Conservation (phyloP, 2,113 vertebrate genomes). For the Saiga tatarica region DNA sequence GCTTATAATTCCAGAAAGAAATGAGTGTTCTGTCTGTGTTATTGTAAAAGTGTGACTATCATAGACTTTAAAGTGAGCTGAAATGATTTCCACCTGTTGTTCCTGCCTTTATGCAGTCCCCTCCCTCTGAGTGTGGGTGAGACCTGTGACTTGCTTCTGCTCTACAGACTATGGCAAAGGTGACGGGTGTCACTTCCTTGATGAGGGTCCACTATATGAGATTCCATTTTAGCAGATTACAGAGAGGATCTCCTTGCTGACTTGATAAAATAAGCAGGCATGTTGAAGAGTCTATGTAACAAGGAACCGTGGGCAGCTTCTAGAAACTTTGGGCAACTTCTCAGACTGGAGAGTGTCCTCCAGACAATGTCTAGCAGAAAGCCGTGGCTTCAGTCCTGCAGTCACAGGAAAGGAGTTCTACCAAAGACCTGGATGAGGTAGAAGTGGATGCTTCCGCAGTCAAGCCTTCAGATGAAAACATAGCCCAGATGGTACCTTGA, state of each 20-base stretch:
- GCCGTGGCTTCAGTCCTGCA: rapidly evolving
- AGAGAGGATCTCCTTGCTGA: not conserved
- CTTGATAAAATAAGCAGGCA: not conserved
- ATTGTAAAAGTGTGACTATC: not conserved
- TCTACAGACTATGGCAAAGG: not conserved
- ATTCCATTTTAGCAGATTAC: not conserved
- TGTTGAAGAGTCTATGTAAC: not conserved
- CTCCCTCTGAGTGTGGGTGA: not conserved
- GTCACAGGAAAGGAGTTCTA: not conserved
- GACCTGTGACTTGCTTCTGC: not conserved
- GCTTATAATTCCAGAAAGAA: not conserved
- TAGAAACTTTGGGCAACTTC: not conserved
- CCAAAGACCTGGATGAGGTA: not conserved
- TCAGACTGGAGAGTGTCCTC: not conserved
- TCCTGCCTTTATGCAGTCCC: not conserved
- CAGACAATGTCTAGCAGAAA: not conserved
- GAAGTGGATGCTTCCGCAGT: not conserved
- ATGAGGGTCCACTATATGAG: not conserved
- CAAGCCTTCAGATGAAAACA: not conserved
- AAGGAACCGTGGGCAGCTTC: not conserved
- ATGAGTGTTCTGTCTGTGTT: not conserved
- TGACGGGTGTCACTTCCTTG: not conserved
- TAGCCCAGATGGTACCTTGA: not conserved
- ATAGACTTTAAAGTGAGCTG: not conserved
- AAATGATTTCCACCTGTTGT: not conserved